Evolutionary conservation across 1,140 invertebrate genomes (phyloP).

Genomic region (Dendroctonus ponderosae): DNA sequence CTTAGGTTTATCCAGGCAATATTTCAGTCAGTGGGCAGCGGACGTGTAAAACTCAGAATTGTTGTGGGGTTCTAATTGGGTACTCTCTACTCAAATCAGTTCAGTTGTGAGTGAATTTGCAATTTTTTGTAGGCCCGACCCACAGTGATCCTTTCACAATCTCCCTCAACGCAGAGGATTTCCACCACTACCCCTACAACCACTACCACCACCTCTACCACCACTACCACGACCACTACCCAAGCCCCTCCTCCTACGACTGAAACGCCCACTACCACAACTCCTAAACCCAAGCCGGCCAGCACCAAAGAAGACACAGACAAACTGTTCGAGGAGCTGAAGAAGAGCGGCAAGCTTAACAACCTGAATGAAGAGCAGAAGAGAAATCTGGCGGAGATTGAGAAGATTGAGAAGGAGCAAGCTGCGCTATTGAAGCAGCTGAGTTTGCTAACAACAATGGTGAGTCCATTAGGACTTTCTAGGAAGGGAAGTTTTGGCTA

Average conservation of each 20-base stretch:
- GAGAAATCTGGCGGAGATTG: constrained; percentile 45
- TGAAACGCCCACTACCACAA: constrained; percentile 13
- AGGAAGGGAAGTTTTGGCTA: background rate
- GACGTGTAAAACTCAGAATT: no score
- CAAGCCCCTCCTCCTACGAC: constrained; percentile 16
- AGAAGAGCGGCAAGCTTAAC: constrained; percentile 34
- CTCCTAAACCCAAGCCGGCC: constrained; percentile 26
- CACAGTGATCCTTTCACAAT: constrained; percentile 29
- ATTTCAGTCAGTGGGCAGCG: no score
- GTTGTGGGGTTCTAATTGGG: no score
- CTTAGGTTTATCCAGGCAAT: no score
- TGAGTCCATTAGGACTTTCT: constrained; percentile 26
- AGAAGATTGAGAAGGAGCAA: constrained; percentile 47
- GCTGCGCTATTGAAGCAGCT: constrained; percentile 47
- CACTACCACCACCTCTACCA: constrained; percentile 19
- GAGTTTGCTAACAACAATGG: constrained; percentile 46
- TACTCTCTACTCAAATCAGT: no score
- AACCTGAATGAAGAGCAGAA: constrained; percentile 46
- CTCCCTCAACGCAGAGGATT: constrained; percentile 29
- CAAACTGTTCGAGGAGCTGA: constrained; percentile 26
- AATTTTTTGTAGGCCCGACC: constrained; percentile 22
- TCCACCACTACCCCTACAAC: constrained; percentile 26
- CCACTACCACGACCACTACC: constrained; percentile 15
- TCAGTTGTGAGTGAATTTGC: no score
- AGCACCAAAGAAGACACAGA: constrained; percentile 23